These are phyloP conservation scores for Erpetoichthys calabaricus DNA, from an alignment of 2,797 vertebrate genomes.

Conservation along the genomic window DNA sequence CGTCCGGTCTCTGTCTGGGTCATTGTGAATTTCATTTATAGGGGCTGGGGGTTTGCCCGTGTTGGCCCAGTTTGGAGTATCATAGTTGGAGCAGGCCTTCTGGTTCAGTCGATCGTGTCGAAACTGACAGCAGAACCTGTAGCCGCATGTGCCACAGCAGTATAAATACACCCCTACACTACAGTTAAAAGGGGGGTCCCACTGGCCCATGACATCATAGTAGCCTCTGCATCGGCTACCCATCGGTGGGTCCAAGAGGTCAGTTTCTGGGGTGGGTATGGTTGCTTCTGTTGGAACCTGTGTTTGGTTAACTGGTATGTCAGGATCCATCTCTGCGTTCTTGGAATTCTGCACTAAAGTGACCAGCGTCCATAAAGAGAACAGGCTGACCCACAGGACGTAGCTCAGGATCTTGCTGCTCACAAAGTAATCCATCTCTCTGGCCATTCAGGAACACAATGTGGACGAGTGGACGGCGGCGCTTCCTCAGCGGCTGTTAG, in stretches of 20 bases:
- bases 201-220: conserved; percentile 96
- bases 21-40: conserved; percentile 64
- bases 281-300: conserved; percentile 40
- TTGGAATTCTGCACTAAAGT: conserved; percentile 41
- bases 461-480: neutral
- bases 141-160: conserved; percentile 93
- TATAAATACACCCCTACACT: conserved; percentile 80
- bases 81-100: conserved; percentile 89
- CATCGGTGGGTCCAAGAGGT: conserved; percentile 19
- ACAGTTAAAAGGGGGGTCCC: conserved; percentile 94
- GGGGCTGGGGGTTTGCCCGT: conserved; percentile 62
- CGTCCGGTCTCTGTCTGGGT: conserved; percentile 74
- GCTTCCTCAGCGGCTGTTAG: conserved; percentile 10
- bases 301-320: conserved; percentile 38
- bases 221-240: conserved; percentile 81
- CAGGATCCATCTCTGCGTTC: conserved; percentile 33
- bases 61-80: conserved; percentile 91
- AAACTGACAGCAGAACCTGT: conserved; percentile 95
- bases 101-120: conserved; percentile 79
- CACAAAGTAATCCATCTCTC: conserved; percentile 29
- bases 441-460: neutral
- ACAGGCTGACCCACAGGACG: conserved; percentile 27
- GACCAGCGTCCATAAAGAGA: conserved; percentile 52
- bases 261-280: conserved; percentile 35
- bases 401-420: conserved; percentile 22